Percentiles rank a stretch among this genome's conserved stretches.
phyloP scores from a whole-genome alignment of 2,113 vertebrate genomes.

The Alces alces region DNA sequence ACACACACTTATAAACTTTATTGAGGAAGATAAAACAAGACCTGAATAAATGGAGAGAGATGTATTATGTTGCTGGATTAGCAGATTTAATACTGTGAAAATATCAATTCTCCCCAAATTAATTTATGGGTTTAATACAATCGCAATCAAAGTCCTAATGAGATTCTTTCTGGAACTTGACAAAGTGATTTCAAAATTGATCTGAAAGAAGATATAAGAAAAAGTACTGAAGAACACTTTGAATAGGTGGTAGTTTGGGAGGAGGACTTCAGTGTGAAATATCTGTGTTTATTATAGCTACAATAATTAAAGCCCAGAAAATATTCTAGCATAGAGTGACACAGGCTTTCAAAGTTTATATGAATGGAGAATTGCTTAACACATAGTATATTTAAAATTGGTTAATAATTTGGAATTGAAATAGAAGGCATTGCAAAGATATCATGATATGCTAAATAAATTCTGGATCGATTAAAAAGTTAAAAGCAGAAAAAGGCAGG shows the following conservation, averaged over 20 bases:
- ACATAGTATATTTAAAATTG: background rate
- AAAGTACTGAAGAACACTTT: background rate
- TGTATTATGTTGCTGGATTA: slow-evolving; percentile 32
- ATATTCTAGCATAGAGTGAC: background rate
- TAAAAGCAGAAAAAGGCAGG: background rate
- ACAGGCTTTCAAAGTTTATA: background rate
- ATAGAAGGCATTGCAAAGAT: background rate
- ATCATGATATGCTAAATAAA: background rate
- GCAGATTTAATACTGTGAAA: slow-evolving; percentile 49
- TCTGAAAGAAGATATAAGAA: background rate
- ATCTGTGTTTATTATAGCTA: background rate
- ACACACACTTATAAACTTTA: background rate
- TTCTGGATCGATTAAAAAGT: background rate
- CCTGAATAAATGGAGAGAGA: slow-evolving; percentile 21
- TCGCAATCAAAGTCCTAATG: slow-evolving; percentile 48
- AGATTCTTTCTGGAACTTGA: slow-evolving; percentile 49
- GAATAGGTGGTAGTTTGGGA: background rate
- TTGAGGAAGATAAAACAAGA: slow-evolving; percentile 24
- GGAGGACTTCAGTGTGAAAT: background rate
- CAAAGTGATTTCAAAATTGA: slow-evolving; percentile 56
- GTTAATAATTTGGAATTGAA: background rate
- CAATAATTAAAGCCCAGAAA: background rate
- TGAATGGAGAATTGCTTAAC: background rate
- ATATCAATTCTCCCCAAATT: slow-evolving; percentile 44
- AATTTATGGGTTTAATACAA: slow-evolving; percentile 58